These are phyloP conservation scores for Rutilus rutilus DNA, from an alignment of 2,113 vertebrate species.

Conservation along the genomic window DNA sequence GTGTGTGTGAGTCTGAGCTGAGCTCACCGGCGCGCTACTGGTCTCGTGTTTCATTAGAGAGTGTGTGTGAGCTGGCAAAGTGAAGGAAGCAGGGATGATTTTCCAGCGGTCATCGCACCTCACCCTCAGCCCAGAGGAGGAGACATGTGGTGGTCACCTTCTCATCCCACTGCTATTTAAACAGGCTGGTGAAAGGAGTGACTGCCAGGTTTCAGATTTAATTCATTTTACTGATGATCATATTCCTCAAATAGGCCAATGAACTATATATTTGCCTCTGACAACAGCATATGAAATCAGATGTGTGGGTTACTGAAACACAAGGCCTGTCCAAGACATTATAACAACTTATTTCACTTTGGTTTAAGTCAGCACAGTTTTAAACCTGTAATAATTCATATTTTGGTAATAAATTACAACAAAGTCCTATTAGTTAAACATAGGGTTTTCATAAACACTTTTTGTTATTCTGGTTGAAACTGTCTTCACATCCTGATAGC, in stretches of 20 bases:
- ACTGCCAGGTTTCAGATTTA: constrained; percentile 45
- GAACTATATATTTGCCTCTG: not conserved
- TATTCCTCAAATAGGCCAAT: constrained; percentile 7
- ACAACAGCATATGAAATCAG: not conserved
- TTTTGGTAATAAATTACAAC: no score
- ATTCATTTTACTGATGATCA: constrained; percentile 23
- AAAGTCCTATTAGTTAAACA: no score
- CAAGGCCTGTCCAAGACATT: not conserved
- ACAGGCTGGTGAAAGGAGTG: constrained; percentile 53
- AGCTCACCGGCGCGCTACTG: constrained; percentile 23
- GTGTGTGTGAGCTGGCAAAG: constrained; percentile 48
- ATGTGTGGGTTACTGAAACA: not conserved
- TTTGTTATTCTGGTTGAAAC: no score
- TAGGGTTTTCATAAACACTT: no score
- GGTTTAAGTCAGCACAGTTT: not conserved
- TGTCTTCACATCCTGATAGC: no score
- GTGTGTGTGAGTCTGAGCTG: not conserved
- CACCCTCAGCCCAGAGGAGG: constrained; percentile 10
- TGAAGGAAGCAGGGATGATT: constrained; percentile 36
- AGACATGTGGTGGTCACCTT: constrained; percentile 28
- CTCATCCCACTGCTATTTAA: constrained; percentile 52
- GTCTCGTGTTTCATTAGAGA: constrained; percentile 58
- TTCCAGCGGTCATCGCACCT: constrained; percentile 32
- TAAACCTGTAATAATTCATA: not conserved
- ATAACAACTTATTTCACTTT: no score